Base-by-base conservation (phyloP, 2,888 invertebrate genomes). In the Metellina segmentata region DNA sequence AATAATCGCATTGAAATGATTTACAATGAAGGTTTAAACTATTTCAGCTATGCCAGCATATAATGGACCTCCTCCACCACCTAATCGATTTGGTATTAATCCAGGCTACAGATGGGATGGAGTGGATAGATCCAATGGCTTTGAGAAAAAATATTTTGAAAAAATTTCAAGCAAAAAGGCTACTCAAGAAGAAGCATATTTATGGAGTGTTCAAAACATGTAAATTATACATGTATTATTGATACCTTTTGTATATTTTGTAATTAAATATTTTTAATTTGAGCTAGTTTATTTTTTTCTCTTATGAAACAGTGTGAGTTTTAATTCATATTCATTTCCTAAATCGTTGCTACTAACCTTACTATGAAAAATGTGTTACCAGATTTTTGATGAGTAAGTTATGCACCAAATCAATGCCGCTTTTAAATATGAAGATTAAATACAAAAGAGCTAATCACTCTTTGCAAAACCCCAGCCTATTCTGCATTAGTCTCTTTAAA, bases 61-160 rank as follows among this genome's bases (percentile, higher is more conserved):
- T 95, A 96, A 97, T 94, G 99, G 99, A 0, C 96, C 97, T 52
- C 98, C 96, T 94, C 97, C 97, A 72, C 94, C 95, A 87, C 98
- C 98, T 16, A 99, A 99, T 95, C 96, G 99, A 0, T 99, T 97
- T 95, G 97, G 97, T 92, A 98, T 99, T 86, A 95, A 96, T 9
- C 99, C 99, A 0, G 99, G 99, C 0, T 97, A 98, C 95, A 96
- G 99, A 16, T 99, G 99, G 99, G 99, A 99, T 95, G 99, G 99
- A 0, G 99, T 99, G 0, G 98, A 99, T 95, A 96, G 99, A 48
- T 99, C 98, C 7, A 99, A 97, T 95, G 99, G 99, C 0, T 99
- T 98, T 95, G 99, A 99, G 95, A 97, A 97, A 94, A 97, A 97
- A 94, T 97, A 97, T 96, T 98, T 98, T 94, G 96, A 97, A n/a